A percentile compares a stretch with the other conserved stretches of the same genome.
Conservation (phyloP, 2,113 vertebrate genomes). For the human region GRCh38 chr6:157277501-157278000, state of each 20-base stretch:
- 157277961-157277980: slow-evolving; percentile 11
- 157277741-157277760: background rate
- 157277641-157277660: background rate
- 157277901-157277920: slow-evolving; percentile 58
- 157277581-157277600: background rate
- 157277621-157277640: background rate
- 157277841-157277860: background rate
- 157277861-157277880: slow-evolving; percentile 36
- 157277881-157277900: background rate
- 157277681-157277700: background rate
- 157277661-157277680: background rate
- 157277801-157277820: background rate
- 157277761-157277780: background rate
- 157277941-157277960: slow-evolving; percentile 1
- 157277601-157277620: background rate
- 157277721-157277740: background rate
- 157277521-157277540: background rate
- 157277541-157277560: background rate
- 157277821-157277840: slow-evolving; percentile 14
- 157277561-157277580: background rate
- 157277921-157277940: slow-evolving; percentile 25
- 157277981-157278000: slow-evolving; percentile 8
- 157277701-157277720: no score
- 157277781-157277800: background rate
- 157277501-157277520: background rate